Base-by-base conservation (phyloP, 2,113 vertebrate species). In the Hylia prasina region DNA sequence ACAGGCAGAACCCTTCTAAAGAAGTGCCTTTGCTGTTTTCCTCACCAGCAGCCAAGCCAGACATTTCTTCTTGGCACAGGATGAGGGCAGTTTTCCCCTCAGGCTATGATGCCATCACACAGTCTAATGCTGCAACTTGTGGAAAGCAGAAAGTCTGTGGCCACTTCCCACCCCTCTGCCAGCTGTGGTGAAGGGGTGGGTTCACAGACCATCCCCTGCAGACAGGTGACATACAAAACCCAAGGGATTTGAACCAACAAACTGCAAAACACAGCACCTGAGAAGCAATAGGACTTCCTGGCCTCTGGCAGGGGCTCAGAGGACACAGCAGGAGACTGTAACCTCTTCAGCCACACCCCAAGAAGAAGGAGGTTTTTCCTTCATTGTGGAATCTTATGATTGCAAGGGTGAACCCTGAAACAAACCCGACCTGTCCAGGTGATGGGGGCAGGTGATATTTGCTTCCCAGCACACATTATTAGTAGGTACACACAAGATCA, bases 31-130 rank as follows among this genome's bases (percentile, higher is more conserved):
- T 47, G 33, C 53, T 4, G 0, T 44, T 85, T n/a, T 28, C 40
- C 68, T 42, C 39, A 40, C 12, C 13, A 70, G 47, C 31, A 58
- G 54, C 54, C 14, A 9, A 58, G 27, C 6, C 40, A 42, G 37
- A 39, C 0, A 6, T 39, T 82, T 77, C 64, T 39, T 47, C 13
- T 39, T 0, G 0, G 54, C 39, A 16, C 33, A 33, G 23, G 22
- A 56, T 42, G 23, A 66, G 2, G 0, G 5, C 5, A 40, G 19
- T 30, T 45, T 3, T 22, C 8, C 22, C 54, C 50, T 91, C 5
- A 3, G 35, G 44, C 42, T 50, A 6, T 4, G 21, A 44, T 1
- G 21, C 14, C 40, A 30, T 48, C 35, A 54, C 2, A 5, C 1
- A 2, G 24, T 21, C 28, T 31, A 22, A 11, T 7, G 6, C 31